Conservation (phyloP, 2,797 vertebrate species). For the Peromyscus melanophrys region DNA sequence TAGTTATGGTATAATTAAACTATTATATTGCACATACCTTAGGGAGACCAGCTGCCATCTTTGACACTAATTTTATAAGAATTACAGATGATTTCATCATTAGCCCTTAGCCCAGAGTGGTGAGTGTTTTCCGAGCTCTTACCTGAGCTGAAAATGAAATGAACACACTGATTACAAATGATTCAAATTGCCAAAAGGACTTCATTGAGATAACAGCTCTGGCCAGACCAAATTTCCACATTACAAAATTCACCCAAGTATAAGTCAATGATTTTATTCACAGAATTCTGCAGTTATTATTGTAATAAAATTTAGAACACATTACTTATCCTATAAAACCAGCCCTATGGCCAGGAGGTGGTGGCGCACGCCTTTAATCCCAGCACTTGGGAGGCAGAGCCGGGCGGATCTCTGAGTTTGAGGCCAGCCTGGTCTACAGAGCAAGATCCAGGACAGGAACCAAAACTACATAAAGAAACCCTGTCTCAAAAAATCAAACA, state of each 20-base stretch:
- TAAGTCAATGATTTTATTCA: slow-evolving; percentile 25
- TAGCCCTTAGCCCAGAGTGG: slow-evolving; percentile 24
- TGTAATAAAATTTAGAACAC: slow-evolving; percentile 38
- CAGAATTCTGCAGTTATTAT: slow-evolving; percentile 32
- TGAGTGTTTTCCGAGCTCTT: slow-evolving; percentile 71
- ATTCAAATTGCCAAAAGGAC: slow-evolving; percentile 15
- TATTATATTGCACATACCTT: slow-evolving; percentile 56
- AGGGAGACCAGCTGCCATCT: slow-evolving; percentile 64
- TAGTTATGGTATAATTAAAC: slow-evolving; percentile 72
- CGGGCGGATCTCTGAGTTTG: no score
- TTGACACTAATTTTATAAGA: slow-evolving; percentile 80
- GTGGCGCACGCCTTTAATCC: no score
- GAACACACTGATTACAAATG: slow-evolving; percentile 55
- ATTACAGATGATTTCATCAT: slow-evolving; percentile 81
- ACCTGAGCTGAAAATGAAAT: slow-evolving; percentile 65
- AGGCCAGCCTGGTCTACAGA: no score
- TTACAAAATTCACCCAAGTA: not conserved
- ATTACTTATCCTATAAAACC: slow-evolving; percentile 35
- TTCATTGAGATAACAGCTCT: slow-evolving; percentile 17
- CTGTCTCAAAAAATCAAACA: no score
- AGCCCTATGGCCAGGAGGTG: not conserved
- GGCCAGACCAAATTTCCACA: slow-evolving; percentile 30
- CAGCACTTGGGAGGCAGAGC: no score
- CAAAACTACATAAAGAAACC: no score
- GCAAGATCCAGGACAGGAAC: no score